phyloP scores from a whole-genome alignment of 2,113 vertebrate genomes.

The Prolemur simus region DNA sequence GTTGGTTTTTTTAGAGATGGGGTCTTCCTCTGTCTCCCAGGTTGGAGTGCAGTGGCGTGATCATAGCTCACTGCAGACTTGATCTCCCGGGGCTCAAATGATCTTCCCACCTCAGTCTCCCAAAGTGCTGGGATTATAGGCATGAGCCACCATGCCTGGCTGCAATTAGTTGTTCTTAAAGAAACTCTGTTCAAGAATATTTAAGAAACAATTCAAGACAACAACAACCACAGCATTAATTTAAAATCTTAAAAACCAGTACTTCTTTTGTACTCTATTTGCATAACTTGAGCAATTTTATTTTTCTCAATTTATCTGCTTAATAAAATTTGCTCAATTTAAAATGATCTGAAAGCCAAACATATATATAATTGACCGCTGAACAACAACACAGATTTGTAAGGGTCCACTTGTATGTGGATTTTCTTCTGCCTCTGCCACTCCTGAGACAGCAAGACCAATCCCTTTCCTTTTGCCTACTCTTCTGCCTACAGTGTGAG shows the following conservation, averaged over 20 bases:
- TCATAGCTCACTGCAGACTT: too few species aligned
- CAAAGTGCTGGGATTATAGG: too few species aligned
- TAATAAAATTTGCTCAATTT: slow-evolving; percentile 25
- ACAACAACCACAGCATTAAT: background rate
- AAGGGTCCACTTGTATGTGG: background rate
- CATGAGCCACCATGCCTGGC: too few species aligned
- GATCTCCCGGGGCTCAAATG: too few species aligned
- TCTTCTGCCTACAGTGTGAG: background rate
- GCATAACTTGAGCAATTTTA: background rate
- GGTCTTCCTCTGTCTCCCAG: too few species aligned
- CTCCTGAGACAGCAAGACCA: background rate
- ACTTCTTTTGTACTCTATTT: background rate
- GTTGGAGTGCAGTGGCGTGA: too few species aligned
- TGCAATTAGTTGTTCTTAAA: background rate
- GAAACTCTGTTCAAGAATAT: background rate
- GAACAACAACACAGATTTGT: background rate
- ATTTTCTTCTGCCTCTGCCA: background rate
- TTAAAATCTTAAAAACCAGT: background rate
- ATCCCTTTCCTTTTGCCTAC: background rate
- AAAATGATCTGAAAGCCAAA: background rate
- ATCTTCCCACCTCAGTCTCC: too few species aligned
- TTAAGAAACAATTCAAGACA: background rate
- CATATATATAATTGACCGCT: background rate
- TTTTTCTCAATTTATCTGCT: slow-evolving; percentile 15
- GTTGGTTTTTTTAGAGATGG: too few species aligned